phyloP scores from a whole-genome alignment of 2,113 vertebrate genomes.

The Prochilodus magdalenae region DNA sequence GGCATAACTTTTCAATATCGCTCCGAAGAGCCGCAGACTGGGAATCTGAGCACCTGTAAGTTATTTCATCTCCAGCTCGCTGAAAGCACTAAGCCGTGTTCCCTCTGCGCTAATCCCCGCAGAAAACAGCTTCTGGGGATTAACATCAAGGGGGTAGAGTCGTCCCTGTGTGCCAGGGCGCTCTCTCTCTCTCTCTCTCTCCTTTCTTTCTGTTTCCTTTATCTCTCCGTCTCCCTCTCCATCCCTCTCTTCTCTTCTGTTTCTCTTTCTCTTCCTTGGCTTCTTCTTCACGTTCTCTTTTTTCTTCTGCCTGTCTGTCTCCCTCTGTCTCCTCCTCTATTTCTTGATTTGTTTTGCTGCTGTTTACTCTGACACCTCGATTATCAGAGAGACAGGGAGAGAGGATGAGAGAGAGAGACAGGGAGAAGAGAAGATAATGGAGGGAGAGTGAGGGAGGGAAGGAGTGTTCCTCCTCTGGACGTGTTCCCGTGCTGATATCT shows the following conservation, averaged over 20 bases:
- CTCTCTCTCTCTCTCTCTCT: neutral
- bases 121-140: slow-evolving; percentile 79
- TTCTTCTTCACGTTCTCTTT: too few relatives aligned
- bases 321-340: too few relatives aligned
- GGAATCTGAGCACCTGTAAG: slow-evolving; percentile 73
- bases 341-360: too few relatives aligned
- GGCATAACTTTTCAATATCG: slow-evolving; percentile 4
- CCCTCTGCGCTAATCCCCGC: slow-evolving; percentile 74
- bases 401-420: neutral
- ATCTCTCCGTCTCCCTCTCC: too few relatives aligned
- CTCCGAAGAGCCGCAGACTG: slow-evolving; percentile 25
- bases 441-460: too few relatives aligned
- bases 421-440: neutral
- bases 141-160: slow-evolving; percentile 70
- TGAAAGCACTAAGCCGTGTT: slow-evolving; percentile 75
- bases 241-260: too few relatives aligned
- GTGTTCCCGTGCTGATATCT: neutral
- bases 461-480: neutral
- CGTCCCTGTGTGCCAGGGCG: slow-evolving; percentile 28
- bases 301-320: too few relatives aligned
- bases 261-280: too few relatives aligned
- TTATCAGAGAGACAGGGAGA: neutral
- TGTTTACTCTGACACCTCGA: too few relatives aligned
- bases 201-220: slow-evolving; percentile 12
- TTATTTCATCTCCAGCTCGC: slow-evolving; percentile 72